Conservation (phyloP, 2,888 invertebrate genomes). For the Pherbina coryleti region DNA sequence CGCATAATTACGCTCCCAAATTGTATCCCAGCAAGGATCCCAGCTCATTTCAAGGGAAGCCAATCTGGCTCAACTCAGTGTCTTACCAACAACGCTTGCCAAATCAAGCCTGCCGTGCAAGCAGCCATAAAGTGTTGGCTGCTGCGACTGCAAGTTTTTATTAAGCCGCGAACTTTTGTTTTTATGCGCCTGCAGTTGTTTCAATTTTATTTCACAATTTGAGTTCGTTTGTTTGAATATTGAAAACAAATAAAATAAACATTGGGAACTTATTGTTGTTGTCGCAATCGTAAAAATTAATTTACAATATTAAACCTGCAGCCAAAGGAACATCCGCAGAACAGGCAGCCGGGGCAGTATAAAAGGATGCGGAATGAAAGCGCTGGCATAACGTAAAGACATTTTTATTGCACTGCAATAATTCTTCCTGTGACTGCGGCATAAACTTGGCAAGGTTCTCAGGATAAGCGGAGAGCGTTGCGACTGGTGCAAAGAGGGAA, state of each 20-base stretch:
- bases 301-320: constrained; percentile 53
- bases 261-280: constrained; percentile 22
- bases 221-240: constrained; percentile 52
- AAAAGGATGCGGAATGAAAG: constrained; percentile 16
- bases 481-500: not conserved
- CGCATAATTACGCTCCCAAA: constrained; percentile 51
- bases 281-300: constrained; percentile 54
- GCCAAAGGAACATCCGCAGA: constrained; percentile 1
- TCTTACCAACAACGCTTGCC: not conserved
- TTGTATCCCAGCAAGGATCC: constrained; percentile 33
- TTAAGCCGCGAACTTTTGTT: constrained; percentile 40
- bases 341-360: not conserved
- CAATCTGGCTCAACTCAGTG: not conserved
- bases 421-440: constrained; percentile 45
- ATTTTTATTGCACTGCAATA: constrained; percentile 54
- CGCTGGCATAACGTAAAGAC: constrained; percentile 40
- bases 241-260: constrained; percentile 44
- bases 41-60: not conserved
- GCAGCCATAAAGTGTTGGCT: not conserved
- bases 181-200: constrained; percentile 50
- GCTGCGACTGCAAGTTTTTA: not conserved
- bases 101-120: not conserved
- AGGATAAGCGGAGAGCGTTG: not conserved
- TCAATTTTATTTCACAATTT: constrained; percentile 52
- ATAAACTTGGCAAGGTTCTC: constrained; percentile 42